Evolutionary conservation across 2,888 invertebrate species (phyloP).

Genomic region (Nowickia ferox): DNA sequence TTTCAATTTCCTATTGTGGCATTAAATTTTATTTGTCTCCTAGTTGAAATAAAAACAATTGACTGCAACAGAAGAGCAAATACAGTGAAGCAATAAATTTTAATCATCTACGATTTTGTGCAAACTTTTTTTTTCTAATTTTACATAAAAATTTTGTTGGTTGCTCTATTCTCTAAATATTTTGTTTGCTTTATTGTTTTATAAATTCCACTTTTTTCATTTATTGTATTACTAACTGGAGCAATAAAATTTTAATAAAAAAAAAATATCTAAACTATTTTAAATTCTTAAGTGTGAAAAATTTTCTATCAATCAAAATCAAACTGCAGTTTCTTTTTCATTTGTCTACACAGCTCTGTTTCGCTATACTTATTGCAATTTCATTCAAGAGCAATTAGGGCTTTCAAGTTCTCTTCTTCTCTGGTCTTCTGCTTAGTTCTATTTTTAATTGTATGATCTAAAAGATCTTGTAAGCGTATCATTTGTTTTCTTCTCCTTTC

Average conservation of each 20-base stretch:
- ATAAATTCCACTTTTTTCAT: constrained; percentile 5
- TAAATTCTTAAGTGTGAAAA: constrained; percentile 13
- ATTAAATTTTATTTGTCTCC: constrained; percentile 8
- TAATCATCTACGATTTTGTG: constrained; percentile 55
- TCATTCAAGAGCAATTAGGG: constrained; percentile 34
- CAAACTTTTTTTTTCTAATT: constrained; percentile 5
- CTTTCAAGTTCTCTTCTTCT: constrained; percentile 8
- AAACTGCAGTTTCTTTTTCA: background rate
- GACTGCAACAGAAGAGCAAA: constrained; percentile 49
- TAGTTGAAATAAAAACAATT: constrained; percentile 29
- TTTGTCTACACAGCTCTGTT: background rate
- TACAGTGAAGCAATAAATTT: constrained; percentile 59
- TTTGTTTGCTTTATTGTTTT: background rate
- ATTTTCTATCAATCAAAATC: constrained; percentile 48
- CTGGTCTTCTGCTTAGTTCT: background rate
- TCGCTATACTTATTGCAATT: constrained; percentile 11
- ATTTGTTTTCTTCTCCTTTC: background rate
- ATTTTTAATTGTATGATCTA: constrained; percentile 38
- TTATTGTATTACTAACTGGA: constrained; percentile 31
- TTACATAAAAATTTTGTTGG: constrained; percentile 14
- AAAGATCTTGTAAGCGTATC: constrained; percentile 32
- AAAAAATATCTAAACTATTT: background rate
- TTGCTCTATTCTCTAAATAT: background rate
- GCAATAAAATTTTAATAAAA: constrained; percentile 53
- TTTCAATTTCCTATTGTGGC: constrained; percentile 29